Percentiles rank a stretch among this genome's conserved stretches.
Evolutionary conservation across 35 echinoderm and acorn worm species (phyloP).

Genomic region (Lytechinus pictus): DNA sequence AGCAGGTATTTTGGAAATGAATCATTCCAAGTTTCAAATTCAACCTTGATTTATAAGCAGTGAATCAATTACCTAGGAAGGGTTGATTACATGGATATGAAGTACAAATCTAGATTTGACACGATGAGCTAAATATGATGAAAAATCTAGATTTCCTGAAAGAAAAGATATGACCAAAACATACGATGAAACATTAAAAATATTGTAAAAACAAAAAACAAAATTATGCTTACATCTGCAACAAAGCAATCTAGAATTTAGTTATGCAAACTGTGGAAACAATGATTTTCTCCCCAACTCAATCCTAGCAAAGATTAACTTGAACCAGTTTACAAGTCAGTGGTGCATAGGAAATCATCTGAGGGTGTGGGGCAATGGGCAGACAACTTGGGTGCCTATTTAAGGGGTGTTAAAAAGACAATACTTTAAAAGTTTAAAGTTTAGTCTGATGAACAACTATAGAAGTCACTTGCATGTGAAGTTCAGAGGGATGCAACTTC

Average conservation of each 20-base stretch:
- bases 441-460: too few relatives aligned
- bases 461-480: too few relatives aligned
- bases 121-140: too few relatives aligned
- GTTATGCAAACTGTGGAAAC: background rate
- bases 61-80: background rate
- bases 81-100: background rate
- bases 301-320: background rate
- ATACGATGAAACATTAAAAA: background rate
- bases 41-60: background rate
- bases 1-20: slow-evolving; percentile 11
- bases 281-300: background rate
- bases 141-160: too few relatives aligned
- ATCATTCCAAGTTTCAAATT: background rate
- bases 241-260: background rate
- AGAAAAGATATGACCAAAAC: background rate
- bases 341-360: too few relatives aligned
- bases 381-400: too few relatives aligned
- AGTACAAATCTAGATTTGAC: background rate
- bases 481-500: too few relatives aligned
- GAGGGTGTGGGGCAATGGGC: too few relatives aligned
- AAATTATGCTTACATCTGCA: background rate
- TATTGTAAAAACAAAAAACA: too few relatives aligned
- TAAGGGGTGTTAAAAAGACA: too few relatives aligned
- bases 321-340: too few relatives aligned
- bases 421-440: too few relatives aligned